phyloP scores from a whole-genome alignment of 2,888 invertebrate species.

The Hirtodrosophila confusa region DNA sequence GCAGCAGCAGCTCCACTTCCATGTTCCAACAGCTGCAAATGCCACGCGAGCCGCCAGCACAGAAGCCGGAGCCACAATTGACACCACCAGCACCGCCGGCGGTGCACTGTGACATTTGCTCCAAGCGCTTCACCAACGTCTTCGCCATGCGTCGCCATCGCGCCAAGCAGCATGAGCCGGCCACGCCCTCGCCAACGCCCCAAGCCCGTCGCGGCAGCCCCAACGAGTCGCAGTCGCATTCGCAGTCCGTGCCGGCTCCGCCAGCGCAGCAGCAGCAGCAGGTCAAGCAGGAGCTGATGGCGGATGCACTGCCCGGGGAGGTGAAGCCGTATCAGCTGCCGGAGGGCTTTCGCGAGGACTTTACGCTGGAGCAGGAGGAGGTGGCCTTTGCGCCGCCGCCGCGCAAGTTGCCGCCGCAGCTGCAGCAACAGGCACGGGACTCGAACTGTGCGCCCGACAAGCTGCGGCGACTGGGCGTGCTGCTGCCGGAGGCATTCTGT shows the following conservation, averaged over 20 bases:
- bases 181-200: constrained; percentile 36
- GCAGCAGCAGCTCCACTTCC: constrained; percentile 59
- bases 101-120: constrained; percentile 89
- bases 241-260: constrained; percentile 20
- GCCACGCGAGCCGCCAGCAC: constrained; percentile 48
- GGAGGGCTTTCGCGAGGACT: constrained; percentile 84
- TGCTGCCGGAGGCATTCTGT: constrained; percentile 95
- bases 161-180: constrained; percentile 87
- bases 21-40: constrained; percentile 64
- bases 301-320: constrained; percentile 14
- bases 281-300: constrained; percentile 53
- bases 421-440: constrained; percentile 88
- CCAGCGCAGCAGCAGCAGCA: not conserved
- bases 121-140: constrained; percentile 90
- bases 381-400: constrained; percentile 85
- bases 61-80: constrained; percentile 46
- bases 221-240: constrained; percentile 25
- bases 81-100: constrained; percentile 64
- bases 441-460: constrained; percentile 90
- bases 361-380: constrained; percentile 84
- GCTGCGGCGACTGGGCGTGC: constrained; percentile 90
- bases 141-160: constrained; percentile 90
- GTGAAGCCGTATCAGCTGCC: constrained; percentile 81
- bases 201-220: constrained; percentile 47
- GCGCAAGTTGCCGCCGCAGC: constrained; percentile 86